Evolutionary conservation across 2,888 invertebrate genomes (phyloP).

Genomic region (Keiferia lycopersicella): DNA sequence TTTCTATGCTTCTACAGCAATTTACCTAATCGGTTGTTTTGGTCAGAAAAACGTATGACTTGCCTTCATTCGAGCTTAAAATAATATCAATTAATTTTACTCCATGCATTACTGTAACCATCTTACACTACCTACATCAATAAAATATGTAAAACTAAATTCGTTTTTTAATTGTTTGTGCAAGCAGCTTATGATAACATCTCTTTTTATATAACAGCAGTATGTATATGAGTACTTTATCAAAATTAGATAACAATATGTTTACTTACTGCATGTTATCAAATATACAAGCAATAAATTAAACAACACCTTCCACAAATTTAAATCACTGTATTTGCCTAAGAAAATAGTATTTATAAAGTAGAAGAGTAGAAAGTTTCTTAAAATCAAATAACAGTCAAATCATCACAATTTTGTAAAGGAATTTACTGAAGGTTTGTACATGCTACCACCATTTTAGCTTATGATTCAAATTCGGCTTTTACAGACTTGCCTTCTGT

Average conservation of each 20-base stretch:
- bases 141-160: not conserved
- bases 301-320: constrained; percentile 51
- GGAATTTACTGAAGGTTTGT: constrained; percentile 49
- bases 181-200: not conserved
- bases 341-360: constrained; percentile 63
- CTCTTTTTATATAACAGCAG: not conserved
- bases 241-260: not conserved
- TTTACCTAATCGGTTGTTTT: constrained; percentile 8
- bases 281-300: constrained; percentile 32
- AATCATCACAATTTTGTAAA: constrained; percentile 42
- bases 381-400: constrained; percentile 47
- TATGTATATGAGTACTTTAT: not conserved
- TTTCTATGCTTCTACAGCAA: constrained; percentile 3
- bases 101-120: constrained; percentile 10
- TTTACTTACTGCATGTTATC: not conserved
- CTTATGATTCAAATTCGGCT: constrained; percentile 17
- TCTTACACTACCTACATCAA: not conserved
- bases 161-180: not conserved
- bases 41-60: constrained; percentile 39
- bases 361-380: constrained; percentile 53
- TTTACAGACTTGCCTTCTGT: constrained; percentile 49
- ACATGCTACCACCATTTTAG: constrained; percentile 40
- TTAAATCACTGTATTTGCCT: constrained; percentile 60
- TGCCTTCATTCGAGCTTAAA: constrained; percentile 62
- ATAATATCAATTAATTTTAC: constrained; percentile 25